A percentile compares a stretch with the other conserved stretches of the same genome.
These are phyloP conservation scores for Oriolus oriolus DNA, from an alignment of 2,113 vertebrate species.

Conservation along the genomic window DNA sequence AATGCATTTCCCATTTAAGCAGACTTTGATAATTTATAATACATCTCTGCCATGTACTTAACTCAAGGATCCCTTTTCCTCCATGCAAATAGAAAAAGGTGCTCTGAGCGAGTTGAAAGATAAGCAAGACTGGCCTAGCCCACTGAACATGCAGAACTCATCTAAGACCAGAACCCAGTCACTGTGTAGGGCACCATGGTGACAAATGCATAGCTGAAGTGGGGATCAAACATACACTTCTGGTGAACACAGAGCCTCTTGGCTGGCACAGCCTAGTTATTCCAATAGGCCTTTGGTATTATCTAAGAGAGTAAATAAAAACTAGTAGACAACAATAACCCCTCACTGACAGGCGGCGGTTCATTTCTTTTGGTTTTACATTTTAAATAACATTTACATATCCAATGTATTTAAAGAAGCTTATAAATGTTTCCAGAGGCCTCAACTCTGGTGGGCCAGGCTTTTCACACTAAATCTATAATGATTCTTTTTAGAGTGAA, in stretches of 20 bases:
- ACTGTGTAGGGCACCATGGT: background rate
- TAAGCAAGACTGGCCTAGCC: background rate
- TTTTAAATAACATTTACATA: background rate
- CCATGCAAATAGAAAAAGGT: background rate
- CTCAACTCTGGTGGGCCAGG: background rate
- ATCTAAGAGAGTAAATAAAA: background rate
- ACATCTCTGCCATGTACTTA: background rate
- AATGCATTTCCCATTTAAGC: background rate
- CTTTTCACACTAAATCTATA: background rate
- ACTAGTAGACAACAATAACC: background rate
- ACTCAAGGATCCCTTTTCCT: background rate
- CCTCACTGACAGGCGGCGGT: background rate
- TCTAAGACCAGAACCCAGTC: accelerated
- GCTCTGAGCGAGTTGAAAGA: background rate
- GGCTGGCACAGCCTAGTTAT: background rate
- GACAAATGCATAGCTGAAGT: background rate
- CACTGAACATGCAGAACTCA: background rate
- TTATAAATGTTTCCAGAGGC: background rate
- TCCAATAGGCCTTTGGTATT: background rate
- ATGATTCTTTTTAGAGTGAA: background rate
- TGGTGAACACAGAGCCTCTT: background rate
- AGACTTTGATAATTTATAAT: background rate
- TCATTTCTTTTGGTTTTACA: background rate
- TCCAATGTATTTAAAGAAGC: background rate
- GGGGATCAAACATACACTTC: background rate